Evolutionary conservation across 2,113 vertebrate genomes (phyloP).

Genomic region (Arenaria interpres): DNA sequence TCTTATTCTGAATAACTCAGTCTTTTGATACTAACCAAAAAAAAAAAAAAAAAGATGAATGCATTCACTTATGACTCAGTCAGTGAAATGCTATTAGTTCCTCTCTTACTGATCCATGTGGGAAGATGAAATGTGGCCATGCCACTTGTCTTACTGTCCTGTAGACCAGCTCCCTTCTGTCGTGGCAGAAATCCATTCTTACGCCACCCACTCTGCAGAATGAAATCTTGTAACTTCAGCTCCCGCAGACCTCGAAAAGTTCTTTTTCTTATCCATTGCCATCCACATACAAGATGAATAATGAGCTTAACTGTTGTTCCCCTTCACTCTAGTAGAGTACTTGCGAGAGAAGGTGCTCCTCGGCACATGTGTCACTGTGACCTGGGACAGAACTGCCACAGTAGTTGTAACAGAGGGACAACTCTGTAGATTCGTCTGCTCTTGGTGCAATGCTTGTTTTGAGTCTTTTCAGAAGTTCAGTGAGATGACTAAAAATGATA

Average conservation of each 20-base stretch:
- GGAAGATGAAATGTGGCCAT: neutral
- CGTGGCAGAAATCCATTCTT: neutral
- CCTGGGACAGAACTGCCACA: neutral
- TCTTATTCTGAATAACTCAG: neutral
- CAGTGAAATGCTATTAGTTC: neutral
- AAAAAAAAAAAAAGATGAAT: neutral
- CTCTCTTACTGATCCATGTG: neutral
- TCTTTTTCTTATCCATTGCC: neutral
- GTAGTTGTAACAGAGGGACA: neutral
- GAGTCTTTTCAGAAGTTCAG: neutral
- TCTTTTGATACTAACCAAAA: neutral
- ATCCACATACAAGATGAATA: neutral
- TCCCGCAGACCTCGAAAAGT: neutral
- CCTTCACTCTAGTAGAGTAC: neutral
- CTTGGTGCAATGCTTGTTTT: neutral
- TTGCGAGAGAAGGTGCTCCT: neutral
- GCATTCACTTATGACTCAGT: neutral
- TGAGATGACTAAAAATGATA: neutral
- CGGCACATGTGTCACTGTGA: rapidly evolving
- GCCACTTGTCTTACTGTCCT: neutral
- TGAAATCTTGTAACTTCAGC: neutral
- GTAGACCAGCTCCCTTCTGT: neutral
- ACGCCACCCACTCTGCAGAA: rapidly evolving
- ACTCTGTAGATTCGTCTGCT: neutral
- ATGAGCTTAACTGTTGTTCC: neutral